phyloP scores from a whole-genome alignment of 2,113 vertebrate genomes.

The Dipodomys spectabilis region DNA sequence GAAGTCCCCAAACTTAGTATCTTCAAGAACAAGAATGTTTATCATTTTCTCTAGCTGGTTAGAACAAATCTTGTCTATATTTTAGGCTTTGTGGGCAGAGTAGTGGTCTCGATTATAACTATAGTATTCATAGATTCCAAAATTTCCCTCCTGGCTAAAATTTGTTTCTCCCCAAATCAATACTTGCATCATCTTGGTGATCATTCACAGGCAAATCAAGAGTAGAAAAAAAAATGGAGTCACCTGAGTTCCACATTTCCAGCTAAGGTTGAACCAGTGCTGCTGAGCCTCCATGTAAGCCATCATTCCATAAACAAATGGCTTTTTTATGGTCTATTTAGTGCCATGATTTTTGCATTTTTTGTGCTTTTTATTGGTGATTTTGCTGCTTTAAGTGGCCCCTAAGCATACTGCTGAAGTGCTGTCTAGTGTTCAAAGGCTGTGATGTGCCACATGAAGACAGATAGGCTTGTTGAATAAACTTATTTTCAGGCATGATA shows the following conservation, averaged over 20 bases:
- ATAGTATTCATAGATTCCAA: neutral
- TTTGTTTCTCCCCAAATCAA: neutral
- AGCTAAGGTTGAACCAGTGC: neutral
- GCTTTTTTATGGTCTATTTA: slow-evolving; percentile 23
- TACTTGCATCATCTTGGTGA: neutral
- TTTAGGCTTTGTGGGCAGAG: neutral
- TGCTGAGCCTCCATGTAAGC: neutral
- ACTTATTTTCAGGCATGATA: neutral
- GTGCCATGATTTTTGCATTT: neutral
- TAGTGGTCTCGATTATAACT: neutral
- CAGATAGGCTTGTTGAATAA: neutral
- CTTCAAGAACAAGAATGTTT: neutral
- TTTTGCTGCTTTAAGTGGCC: slow-evolving; percentile 35
- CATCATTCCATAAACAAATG: neutral
- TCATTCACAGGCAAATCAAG: neutral
- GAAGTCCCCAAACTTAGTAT: neutral
- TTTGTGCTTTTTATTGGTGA: slow-evolving; percentile 33
- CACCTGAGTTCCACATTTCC: neutral
- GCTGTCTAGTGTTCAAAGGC: neutral
- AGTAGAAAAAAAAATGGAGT: neutral
- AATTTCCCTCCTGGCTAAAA: neutral
- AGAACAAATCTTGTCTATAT: neutral
- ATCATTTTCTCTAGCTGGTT: neutral
- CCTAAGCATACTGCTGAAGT: neutral
- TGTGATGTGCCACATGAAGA: neutral